These are phyloP conservation scores for Acanthis flammea DNA, from an alignment of 2,797 vertebrate genomes.

Conservation along the genomic window DNA sequence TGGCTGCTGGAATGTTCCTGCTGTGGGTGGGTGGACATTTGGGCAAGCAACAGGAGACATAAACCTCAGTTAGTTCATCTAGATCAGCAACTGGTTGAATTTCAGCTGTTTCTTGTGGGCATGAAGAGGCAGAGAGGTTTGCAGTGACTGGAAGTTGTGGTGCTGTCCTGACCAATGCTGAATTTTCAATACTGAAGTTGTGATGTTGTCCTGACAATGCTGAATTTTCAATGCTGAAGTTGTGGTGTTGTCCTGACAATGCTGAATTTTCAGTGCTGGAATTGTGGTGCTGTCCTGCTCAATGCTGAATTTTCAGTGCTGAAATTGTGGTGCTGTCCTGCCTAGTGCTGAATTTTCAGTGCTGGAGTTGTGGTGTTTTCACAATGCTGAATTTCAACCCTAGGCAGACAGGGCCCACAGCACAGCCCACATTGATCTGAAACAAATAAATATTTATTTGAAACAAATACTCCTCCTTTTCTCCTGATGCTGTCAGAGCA, in stretches of 20 bases:
- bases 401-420: background rate
- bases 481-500: background rate
- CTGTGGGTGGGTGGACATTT: background rate
- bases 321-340: no score
- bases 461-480: background rate
- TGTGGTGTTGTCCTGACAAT: no score
- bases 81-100: background rate
- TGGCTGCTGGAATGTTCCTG: background rate
- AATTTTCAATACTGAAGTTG: no score
- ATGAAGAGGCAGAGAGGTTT: background rate
- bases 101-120: background rate
- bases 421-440: rapidly evolving
- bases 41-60: background rate
- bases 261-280: no score
- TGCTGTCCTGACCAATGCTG: background rate
- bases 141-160: background rate
- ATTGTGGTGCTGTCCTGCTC: no score
- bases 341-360: background rate
- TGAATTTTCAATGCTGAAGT: no score
- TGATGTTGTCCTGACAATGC: no score
- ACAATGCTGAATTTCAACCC: background rate
- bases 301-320: no score
- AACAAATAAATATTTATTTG: background rate
- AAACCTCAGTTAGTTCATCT: background rate
- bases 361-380: no score